A percentile compares a stretch with the other conserved stretches of the same genome.
Conservation (phyloP, 2,888 invertebrate species). For the Lasioglossum marginatum region DNA sequence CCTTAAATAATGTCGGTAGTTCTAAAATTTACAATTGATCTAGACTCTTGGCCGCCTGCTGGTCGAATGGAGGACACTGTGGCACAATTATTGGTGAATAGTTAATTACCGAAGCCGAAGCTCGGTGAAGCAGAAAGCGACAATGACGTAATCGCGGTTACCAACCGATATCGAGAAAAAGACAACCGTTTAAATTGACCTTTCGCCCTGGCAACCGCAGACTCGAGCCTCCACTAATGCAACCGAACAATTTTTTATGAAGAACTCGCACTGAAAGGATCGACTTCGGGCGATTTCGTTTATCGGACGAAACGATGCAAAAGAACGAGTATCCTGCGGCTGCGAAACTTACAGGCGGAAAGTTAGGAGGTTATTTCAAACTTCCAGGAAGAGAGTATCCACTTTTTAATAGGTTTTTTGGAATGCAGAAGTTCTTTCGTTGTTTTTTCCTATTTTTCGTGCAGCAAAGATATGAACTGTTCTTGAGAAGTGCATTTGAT, state of each 20-base stretch:
- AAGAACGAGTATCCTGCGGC: background rate
- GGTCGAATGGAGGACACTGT: constrained; percentile 1
- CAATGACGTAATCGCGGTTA: constrained; percentile 22
- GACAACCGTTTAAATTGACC: constrained; percentile 29
- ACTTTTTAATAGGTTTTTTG: background rate
- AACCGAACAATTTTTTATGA: background rate
- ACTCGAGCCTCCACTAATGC: background rate
- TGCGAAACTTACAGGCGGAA: background rate
- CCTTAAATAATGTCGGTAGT: background rate
- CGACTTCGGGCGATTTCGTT: background rate
- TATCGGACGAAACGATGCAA: background rate
- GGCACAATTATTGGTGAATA: constrained; percentile 10
- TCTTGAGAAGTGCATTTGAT: background rate
- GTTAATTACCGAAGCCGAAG: constrained; percentile 45
- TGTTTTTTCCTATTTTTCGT: background rate
- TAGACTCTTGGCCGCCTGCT: background rate
- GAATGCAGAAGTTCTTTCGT: background rate
- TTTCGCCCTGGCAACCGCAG: constrained; percentile 20
- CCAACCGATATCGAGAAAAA: constrained; percentile 5
- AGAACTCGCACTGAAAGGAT: background rate
- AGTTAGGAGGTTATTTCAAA: background rate
- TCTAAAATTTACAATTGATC: background rate
- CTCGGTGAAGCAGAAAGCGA: constrained; percentile 27
- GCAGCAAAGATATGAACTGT: background rate
- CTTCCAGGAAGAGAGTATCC: background rate